These are phyloP conservation scores for Maccullochella peelii DNA, from an alignment of 2,113 vertebrate genomes.

Conservation along the genomic window DNA sequence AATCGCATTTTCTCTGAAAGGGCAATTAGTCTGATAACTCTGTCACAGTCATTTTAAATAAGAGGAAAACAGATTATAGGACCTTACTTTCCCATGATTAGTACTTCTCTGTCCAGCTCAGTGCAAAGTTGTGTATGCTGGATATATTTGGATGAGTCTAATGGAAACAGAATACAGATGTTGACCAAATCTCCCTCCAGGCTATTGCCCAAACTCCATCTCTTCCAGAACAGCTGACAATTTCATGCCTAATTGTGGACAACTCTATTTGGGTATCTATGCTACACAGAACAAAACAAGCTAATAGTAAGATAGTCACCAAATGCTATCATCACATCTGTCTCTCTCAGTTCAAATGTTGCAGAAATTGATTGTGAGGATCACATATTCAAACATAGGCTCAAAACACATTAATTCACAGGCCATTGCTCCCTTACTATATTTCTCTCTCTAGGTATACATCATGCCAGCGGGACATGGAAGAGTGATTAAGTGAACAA, in stretches of 20 bases:
- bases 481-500: conserved; percentile 51
- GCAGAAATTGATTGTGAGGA: not conserved
- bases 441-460: not conserved
- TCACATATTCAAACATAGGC: not conserved
- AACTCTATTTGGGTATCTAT: conserved; percentile 1
- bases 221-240: conserved; percentile 52
- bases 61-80: conserved; percentile 4
- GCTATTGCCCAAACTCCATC: conserved; percentile 16
- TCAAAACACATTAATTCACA: not conserved
- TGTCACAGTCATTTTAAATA: conserved; percentile 5
- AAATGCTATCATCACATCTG: not conserved
- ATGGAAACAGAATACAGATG: conserved; percentile 54
- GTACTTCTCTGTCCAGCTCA: not conserved
- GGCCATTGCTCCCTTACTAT: not conserved
- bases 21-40: not conserved
- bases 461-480: conserved; percentile 28
- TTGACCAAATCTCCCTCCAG: conserved; percentile 47
- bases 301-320: not conserved
- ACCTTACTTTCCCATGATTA: conserved; percentile 26
- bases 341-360: not conserved
- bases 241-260: conserved; percentile 51
- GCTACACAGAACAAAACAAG: conserved; percentile 9
- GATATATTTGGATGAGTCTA: conserved; percentile 26
- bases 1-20: too few species aligned
- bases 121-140: conserved; percentile 15